Evolutionary conservation across 1,140 invertebrate genomes (phyloP), one percentile per base, ranked within the genome.

Genomic region (Drosophila sturtevanti): DNA sequence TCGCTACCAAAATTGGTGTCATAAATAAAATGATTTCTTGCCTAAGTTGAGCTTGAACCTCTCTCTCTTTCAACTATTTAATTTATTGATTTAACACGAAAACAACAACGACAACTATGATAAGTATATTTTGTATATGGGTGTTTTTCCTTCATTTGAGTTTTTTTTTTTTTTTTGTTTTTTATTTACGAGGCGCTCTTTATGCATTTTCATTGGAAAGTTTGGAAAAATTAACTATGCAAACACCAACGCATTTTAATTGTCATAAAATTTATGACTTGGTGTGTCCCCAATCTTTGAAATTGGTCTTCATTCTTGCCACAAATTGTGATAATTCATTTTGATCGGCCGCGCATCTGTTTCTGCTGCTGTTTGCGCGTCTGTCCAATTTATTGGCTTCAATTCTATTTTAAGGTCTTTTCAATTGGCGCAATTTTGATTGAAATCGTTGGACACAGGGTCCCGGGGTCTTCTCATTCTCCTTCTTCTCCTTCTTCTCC

Each of bases 321-420:
- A 14, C 51, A 34, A 31, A 31, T 58, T 58, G 60, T 56, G 48
- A 65, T 68, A 62, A 59, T 70, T 41, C 67, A 71, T 68, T 72
- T 63, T 41, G 66, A 78, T 27, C 35, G 37, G 51, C 27, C 27
- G 7, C 27, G 7, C 27, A 31, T 48, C 10, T 48, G 41, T 18
- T 9, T 48, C 18, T 16, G n/a, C n/a, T n/a, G n/a, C 14, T 16
- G 41, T 18, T 5, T 38, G 37, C 37, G 37, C n/a, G n/a, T n/a
- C n/a, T n/a, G n/a, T 38, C n/a, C 16, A 48, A 48, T 87, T 86
- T 64, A 86, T 86, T 86, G 82, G 68, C 66, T 82, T 87, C 77
- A 89, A 89, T 89, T 89, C 77, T 80, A 80, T 89, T 89, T 89
- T 68, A 74, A 89, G 85, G 84, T 84, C 84, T 89, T 89, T 89